Conservation (phyloP, 2,113 vertebrate genomes). For the Petroica traversi region DNA sequence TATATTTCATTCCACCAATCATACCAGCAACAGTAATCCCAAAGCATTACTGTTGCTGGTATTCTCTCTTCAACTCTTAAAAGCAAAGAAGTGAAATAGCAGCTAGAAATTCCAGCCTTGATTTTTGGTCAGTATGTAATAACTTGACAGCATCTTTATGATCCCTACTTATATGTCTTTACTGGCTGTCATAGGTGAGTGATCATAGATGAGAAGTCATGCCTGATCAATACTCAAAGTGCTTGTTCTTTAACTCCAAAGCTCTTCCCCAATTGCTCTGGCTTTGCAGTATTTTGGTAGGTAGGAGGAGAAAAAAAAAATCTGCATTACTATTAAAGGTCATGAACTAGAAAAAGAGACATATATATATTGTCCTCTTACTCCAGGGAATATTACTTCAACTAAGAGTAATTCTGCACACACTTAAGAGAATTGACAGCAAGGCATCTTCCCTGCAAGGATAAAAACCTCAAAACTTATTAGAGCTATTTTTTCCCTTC, state of each 20-base stretch:
- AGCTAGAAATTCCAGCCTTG: background rate
- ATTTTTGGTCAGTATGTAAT: background rate
- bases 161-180: background rate
- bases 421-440: background rate
- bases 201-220: background rate
- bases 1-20: background rate
- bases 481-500: background rate
- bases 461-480: background rate
- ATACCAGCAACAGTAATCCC: too few species aligned
- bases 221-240: background rate
- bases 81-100: background rate
- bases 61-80: background rate
- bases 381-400: background rate
- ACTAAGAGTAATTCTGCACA: background rate
- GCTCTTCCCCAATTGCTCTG: background rate
- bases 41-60: background rate
- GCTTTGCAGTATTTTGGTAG: background rate
- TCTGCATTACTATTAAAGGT: background rate
- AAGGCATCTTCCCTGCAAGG: background rate
- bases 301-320: background rate
- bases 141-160: background rate
- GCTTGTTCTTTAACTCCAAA: background rate
- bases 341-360: background rate
- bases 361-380: background rate
- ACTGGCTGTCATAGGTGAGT: background rate